Evolutionary conservation across 2,888 invertebrate species (phyloP).

Genomic region (Drosophila niveifrons): DNA sequence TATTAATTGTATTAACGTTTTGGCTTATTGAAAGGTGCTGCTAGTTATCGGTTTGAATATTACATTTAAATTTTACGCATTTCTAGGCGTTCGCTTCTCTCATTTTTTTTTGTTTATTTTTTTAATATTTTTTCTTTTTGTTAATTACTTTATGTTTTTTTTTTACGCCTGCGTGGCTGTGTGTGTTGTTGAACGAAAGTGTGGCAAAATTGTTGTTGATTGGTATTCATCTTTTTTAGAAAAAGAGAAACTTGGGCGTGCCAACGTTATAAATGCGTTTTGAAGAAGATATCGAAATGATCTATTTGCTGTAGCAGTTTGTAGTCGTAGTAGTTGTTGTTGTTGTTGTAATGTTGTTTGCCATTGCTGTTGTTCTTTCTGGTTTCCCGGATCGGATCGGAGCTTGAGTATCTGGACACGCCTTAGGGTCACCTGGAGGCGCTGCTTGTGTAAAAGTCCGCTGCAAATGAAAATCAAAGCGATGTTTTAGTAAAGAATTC

Average conservation of each 20-base stretch:
- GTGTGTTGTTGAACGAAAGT: slow-evolving; percentile 33
- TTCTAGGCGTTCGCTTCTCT: slow-evolving; percentile 30
- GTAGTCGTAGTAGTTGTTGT: slow-evolving; percentile 38
- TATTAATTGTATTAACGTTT: slow-evolving; percentile 49
- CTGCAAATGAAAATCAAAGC: slow-evolving; percentile 48
- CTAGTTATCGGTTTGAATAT: slow-evolving; percentile 57
- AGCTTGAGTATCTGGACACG: slow-evolving; percentile 77
- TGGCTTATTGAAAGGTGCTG: slow-evolving; percentile 70
- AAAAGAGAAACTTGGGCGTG: slow-evolving; percentile 50
- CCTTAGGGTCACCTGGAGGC: slow-evolving; percentile 89
- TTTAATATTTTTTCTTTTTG: slow-evolving; percentile 25
- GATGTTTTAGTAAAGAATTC: too few relatives aligned
- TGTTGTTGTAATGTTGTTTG: slow-evolving; percentile 17
- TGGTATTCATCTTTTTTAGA: slow-evolving; percentile 13
- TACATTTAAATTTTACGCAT: slow-evolving; percentile 55
- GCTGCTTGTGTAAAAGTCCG: slow-evolving; percentile 92
- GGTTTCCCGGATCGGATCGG: slow-evolving; percentile 28
- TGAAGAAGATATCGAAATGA: slow-evolving; percentile 44
- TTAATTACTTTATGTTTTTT: slow-evolving; percentile 13
- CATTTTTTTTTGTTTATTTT: slow-evolving; percentile 18
- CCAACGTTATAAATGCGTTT: slow-evolving; percentile 67
- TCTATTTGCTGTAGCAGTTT: slow-evolving; percentile 32
- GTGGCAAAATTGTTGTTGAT: slow-evolving; percentile 26
- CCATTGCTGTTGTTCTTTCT: slow-evolving; percentile 18
- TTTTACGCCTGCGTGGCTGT: slow-evolving; percentile 27